Base-by-base conservation (phyloP, 2,113 vertebrate species). In the Tylochromis polylepis region DNA sequence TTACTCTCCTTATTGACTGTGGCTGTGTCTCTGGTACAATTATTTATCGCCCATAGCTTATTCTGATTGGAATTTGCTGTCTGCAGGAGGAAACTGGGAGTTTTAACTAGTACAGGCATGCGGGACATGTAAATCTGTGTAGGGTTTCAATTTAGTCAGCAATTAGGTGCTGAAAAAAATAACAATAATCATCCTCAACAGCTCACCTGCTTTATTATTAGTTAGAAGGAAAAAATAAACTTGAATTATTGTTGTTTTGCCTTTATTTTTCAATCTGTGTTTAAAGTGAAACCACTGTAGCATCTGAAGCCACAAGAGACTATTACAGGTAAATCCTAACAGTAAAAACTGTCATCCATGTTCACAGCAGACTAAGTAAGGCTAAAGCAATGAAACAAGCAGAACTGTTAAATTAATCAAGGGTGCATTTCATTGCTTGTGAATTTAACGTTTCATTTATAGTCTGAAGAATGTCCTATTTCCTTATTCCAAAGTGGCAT, bases 1-100 rank as follows among this genome's bases (percentile, higher is more conserved):
- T 92, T 91, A 88, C 83, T 57, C 81, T 86, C 80, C 56, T 92
- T 78, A 90, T 92, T 90, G 87, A 87, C 90, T 90, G 67, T 79
- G 70, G 78, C 86, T 29, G 15, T 87, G 82, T 22, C 79, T 83
- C 43, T 10, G 27, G 53, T 4, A 4, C 82, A 80, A 53, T 91
- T 36, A 86, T 80, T 89, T 78, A 85, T 79, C 18, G 18, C 8
- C 5, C 12, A 59, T 72, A 51, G 14, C 56, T 81, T 12, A 11
- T 79, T 57, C 29, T 43, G 55, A 10, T 49, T 22, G 29, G 56
- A 83, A 56, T 81, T 62, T 38, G 11, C 77, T 41, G 58, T 59
- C 59, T 72, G 67, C 38, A 79, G 29, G 3, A 43, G 16, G 78
- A n/a, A 67, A 41, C 36, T 5, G 29, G 5, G 41, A 58, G 38